Conservation (phyloP, 2,888 invertebrate species). For the Lacanobia oleracea region DNA sequence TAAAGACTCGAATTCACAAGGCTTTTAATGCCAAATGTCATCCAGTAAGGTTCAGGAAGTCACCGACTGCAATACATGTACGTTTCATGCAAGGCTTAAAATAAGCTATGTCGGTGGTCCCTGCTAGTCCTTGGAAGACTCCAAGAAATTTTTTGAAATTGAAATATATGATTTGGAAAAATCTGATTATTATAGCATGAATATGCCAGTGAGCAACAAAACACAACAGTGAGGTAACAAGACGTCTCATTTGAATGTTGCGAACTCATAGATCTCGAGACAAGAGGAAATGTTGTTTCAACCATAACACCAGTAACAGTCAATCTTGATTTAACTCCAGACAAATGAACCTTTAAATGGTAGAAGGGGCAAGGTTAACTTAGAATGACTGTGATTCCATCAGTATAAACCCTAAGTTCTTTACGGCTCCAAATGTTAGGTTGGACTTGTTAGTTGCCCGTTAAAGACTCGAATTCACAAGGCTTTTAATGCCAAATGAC, state of each 20-base stretch:
- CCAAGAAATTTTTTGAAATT: too few species aligned
- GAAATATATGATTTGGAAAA: neutral
- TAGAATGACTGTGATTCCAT: slow-evolving; percentile 27
- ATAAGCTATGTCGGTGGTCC: too few species aligned
- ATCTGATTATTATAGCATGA: neutral
- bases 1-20: slow-evolving; percentile 10
- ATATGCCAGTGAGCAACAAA: too few species aligned
- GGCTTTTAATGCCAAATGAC: slow-evolving; percentile 4
- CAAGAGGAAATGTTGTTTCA: neutral
- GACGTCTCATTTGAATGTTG: neutral
- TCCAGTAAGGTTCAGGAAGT: too few species aligned
- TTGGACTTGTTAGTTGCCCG: slow-evolving; percentile 12
- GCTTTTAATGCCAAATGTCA: slow-evolving; percentile 6
- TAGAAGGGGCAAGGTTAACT: slow-evolving; percentile 11
- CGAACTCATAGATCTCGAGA: neutral
- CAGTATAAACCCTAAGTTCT: slow-evolving; percentile 20
- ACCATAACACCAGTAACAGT: neutral
- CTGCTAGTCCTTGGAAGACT: too few species aligned
- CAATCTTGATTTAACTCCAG: slow-evolving; percentile 7
- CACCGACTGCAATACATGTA: too few species aligned
- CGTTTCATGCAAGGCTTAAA: too few species aligned
- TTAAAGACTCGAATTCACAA: slow-evolving; percentile 17
- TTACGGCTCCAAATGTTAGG: slow-evolving; percentile 13
- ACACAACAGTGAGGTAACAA: too few species aligned
- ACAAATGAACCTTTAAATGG: neutral